phyloP scores from a whole-genome alignment of 2,113 vertebrate species.

The Oenanthe melanoleuca region DNA sequence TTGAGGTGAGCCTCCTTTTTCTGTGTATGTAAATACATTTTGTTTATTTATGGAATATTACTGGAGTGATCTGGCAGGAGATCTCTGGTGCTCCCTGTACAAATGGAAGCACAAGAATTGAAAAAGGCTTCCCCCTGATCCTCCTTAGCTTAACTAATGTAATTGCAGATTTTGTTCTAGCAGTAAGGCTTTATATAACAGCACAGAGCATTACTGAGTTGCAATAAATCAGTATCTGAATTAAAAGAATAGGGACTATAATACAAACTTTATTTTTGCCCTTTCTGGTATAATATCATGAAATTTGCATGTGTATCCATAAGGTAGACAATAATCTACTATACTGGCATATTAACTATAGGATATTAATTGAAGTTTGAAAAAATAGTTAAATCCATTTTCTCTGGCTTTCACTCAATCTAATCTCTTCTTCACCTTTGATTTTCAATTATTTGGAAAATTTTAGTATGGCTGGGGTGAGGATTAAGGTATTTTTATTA shows the following conservation, averaged over 20 bases:
- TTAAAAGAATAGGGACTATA: background rate
- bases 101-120: background rate
- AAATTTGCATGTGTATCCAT: background rate
- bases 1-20: background rate
- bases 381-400: background rate
- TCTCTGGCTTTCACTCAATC: background rate
- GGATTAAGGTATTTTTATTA: background rate
- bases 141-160: background rate
- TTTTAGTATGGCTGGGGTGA: background rate
- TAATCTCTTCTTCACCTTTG: background rate
- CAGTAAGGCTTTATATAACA: background rate
- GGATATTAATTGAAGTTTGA: background rate
- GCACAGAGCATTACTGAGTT: background rate
- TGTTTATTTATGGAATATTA: background rate
- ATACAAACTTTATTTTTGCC: background rate
- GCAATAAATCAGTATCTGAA: background rate
- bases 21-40: background rate
- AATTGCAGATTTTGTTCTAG: background rate
- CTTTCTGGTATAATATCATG: background rate
- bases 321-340: background rate
- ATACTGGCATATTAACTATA: background rate
- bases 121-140: background rate
- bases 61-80: background rate
- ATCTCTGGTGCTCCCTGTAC: background rate
- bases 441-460: background rate